Base-by-base conservation (phyloP, 2,888 invertebrate species). In the Eumacrocentrus americanus region DNA sequence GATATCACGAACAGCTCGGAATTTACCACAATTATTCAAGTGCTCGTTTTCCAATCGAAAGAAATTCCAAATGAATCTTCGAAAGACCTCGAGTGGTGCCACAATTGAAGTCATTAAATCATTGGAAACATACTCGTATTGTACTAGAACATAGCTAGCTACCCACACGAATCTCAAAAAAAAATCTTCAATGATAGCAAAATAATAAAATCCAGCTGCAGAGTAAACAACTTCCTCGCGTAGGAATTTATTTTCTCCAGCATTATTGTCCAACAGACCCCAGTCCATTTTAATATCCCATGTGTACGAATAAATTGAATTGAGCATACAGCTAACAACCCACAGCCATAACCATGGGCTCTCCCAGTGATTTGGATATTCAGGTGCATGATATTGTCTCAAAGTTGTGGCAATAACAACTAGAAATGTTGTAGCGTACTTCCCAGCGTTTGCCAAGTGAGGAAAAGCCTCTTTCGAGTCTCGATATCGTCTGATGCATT, bases 231-330 rank as follows among this genome's bases (percentile, higher is more conserved):
- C 91, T 85, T 98, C 97, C 78, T 98, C 97, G 40, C 98, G 84
- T 1, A 98, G 84, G 79, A 96, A 91, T 78, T 86, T 89, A 84
- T 97, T 94, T 83, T 96, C 95, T 0, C 93, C 94, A 1, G 95
- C 91, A 69, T 92, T 92, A 58, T 89, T 88, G 76, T 97, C 97
- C 74, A 98, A 89, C 58, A 98, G 84, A 0, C 98, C 98, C 99
- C 99, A 99, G 84, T 99, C 99, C 93, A 99, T 95, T 83, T 94
- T 95, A 34, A 98, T 91, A 81, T 99, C 98, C 98, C 99, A 99
- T 1, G 93, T 91, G 81, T 96, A 95, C 0, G 98, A 94, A 81
- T 99, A 99, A 61, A 92, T 87, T 0, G 98, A 97, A 55, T 94
- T 95, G 2, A 95, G 82, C 29, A 97, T 80, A 70, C 91, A 90